These are phyloP conservation scores for Drosophila setosimentum DNA, from an alignment of 2,888 invertebrate species.

Conservation along the genomic window DNA sequence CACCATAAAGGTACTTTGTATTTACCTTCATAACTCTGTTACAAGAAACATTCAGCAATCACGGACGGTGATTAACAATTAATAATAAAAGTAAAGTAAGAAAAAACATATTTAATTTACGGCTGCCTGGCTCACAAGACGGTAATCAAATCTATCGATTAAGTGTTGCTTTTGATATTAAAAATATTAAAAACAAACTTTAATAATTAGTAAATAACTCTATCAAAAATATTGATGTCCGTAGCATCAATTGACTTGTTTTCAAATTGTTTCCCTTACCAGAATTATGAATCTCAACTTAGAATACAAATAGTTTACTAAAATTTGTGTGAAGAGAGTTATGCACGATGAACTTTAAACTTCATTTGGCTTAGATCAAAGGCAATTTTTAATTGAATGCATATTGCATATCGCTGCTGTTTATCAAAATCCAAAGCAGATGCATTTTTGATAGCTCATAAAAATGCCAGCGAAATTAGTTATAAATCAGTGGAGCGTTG, in stretches of 20 bases:
- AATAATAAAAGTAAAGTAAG: background rate
- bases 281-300: background rate
- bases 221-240: background rate
- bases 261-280: background rate
- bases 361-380: slow-evolving; percentile 6
- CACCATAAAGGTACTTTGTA: background rate
- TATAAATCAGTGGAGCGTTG: slow-evolving; percentile 63
- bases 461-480: slow-evolving; percentile 68
- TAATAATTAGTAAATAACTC: background rate
- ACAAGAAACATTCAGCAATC: background rate
- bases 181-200: background rate
- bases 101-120: background rate
- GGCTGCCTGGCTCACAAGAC: background rate
- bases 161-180: background rate
- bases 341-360: background rate
- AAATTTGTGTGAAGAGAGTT: too few species aligned
- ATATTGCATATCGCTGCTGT: slow-evolving; percentile 30
- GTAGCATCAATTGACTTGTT: too few species aligned
- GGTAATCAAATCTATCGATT: background rate
- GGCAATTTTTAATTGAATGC: slow-evolving; percentile 27
- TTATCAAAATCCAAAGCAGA: slow-evolving; percentile 54
- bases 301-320: background rate
- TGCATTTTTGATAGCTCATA: slow-evolving; percentile 54
- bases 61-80: background rate
- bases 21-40: background rate